Evolutionary conservation across 2,888 invertebrate species (phyloP).

Genomic region (Camptogramma bilineatum): DNA sequence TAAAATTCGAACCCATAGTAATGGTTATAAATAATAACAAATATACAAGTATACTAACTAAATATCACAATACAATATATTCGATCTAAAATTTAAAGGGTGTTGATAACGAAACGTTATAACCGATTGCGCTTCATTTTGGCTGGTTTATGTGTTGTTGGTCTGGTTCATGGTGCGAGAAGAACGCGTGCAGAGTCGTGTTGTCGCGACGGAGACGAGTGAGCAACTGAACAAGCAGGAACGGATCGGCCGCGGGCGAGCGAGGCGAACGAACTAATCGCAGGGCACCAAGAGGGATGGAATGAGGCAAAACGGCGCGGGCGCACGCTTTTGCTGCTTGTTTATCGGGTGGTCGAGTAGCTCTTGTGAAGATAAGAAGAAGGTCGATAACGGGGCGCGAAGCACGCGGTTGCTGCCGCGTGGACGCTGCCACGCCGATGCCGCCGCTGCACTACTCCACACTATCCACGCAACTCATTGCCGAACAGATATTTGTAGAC

Average conservation of each 20-base stretch:
- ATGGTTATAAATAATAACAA: constrained; percentile 78
- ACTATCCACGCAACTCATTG: constrained; percentile 24
- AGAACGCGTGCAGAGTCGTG: constrained; percentile 72
- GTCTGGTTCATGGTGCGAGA: constrained; percentile 80
- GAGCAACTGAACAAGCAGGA: constrained; percentile 73
- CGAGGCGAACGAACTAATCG: constrained; percentile 75
- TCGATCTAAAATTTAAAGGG: constrained; percentile 80
- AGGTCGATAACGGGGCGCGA: constrained; percentile 70
- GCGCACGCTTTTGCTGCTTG: constrained; percentile 83
- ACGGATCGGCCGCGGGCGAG: constrained; percentile 48
- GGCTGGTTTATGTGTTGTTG: constrained; percentile 84
- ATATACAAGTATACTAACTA: constrained; percentile 74
- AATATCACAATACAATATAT: constrained; percentile 85
- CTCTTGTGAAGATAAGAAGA: constrained; percentile 77
- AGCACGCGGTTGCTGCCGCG: constrained; percentile 55
- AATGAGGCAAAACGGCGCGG: constrained; percentile 81
- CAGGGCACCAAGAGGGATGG: constrained; percentile 68
- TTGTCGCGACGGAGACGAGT: constrained; percentile 74
- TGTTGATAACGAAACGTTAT: constrained; percentile 81
- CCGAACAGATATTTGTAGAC: constrained; percentile 65
- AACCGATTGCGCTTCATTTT: constrained; percentile 85
- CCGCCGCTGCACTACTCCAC: constrained; percentile 46
- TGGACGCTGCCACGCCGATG: constrained; percentile 49
- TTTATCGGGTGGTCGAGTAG: constrained; percentile 77
- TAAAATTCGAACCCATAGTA: constrained; percentile 79